Evolutionary conservation across 2,888 invertebrate genomes (phyloP).

Genomic region (Phalangium opilio): DNA sequence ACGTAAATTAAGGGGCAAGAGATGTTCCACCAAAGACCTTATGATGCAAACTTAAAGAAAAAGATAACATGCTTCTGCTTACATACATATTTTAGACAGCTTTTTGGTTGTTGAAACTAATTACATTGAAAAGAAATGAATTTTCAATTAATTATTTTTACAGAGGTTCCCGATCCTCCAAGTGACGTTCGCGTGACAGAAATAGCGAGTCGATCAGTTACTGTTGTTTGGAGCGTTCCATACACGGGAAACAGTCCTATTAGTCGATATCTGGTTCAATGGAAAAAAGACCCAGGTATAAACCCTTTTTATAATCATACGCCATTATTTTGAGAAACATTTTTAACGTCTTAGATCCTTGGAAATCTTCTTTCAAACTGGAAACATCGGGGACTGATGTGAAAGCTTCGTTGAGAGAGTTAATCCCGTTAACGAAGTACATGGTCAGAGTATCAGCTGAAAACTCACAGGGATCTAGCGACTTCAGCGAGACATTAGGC

Average conservation of each 20-base stretch:
- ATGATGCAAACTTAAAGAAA: too few relatives aligned
- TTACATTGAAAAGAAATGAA: too few relatives aligned
- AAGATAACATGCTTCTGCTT: too few relatives aligned
- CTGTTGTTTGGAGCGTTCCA: constrained; percentile 27
- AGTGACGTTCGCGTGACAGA: constrained; percentile 24
- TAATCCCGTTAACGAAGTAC: constrained; percentile 16
- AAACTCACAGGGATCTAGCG: constrained; percentile 17
- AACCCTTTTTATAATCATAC: not conserved
- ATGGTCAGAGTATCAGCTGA: constrained; percentile 17
- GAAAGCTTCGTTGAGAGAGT: constrained; percentile 10
- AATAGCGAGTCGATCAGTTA: constrained; percentile 24
- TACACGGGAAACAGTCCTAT: constrained; percentile 31
- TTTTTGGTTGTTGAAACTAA: too few relatives aligned
- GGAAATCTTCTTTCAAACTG: constrained; percentile 10
- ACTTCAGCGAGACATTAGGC: constrained; percentile 12
- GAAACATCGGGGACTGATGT: constrained; percentile 15
- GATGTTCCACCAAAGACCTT: too few relatives aligned
- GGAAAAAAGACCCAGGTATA: constrained; percentile 21
- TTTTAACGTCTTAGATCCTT: constrained; percentile 1
- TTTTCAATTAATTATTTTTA: not conserved
- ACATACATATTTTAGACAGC: too few relatives aligned
- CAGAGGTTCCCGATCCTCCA: constrained; percentile 30
- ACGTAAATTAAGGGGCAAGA: too few relatives aligned
- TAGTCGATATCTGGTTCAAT: constrained; percentile 27
- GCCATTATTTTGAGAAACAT: not conserved